Evolutionary conservation across 2,797 vertebrate genomes (phyloP), one percentile per base, ranked within the genome.

Genomic region (Danio aesculapii): DNA sequence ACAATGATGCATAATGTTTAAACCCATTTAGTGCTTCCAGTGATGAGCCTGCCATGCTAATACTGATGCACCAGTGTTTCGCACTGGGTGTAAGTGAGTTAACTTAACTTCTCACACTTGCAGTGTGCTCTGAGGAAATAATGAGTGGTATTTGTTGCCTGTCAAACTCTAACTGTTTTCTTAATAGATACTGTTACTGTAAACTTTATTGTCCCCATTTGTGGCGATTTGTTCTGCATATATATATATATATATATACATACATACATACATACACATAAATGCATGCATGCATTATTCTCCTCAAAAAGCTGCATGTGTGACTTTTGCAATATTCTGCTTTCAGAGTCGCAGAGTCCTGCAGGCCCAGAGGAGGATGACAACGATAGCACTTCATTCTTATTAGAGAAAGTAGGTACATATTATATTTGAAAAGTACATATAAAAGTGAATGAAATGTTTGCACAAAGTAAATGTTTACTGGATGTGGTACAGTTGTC

Each of bases 301-400:
- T 55, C 39, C 4, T 70, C 2, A 16, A 17, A 53, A 55, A 44
- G 30, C 7, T 57, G 5, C 19, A 19, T 59, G 14, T 6, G 16
- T 1, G 4, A 76, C 59, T 5, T 44, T 16, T 76, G 6, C 62
- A 44, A 66, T 43, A 21, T 66, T 10, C 11, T 88, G 61, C 63
- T 8, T 17, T 84, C 57, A 86, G 67, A 87, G 68, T 88, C 86
- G 91, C 92, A 92, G 84, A 94, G 92, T 82, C 88, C 90, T 71
- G 87, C 89, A 8, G 90, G 84, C 63, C 86, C 87, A 0, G 92
- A 94, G 39, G 94, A 95, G 14, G 92, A 93, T 17, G 94, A 95
- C 13, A 91, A 92, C 11, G 93, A 93, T 79, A 88, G 86, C 82
- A 79, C 86, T 6, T 84, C 92, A 55, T 92, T 85, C 77, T 68